phyloP scores from a whole-genome alignment of 2,113 vertebrate species.

The Stigmatopora nigra region DNA sequence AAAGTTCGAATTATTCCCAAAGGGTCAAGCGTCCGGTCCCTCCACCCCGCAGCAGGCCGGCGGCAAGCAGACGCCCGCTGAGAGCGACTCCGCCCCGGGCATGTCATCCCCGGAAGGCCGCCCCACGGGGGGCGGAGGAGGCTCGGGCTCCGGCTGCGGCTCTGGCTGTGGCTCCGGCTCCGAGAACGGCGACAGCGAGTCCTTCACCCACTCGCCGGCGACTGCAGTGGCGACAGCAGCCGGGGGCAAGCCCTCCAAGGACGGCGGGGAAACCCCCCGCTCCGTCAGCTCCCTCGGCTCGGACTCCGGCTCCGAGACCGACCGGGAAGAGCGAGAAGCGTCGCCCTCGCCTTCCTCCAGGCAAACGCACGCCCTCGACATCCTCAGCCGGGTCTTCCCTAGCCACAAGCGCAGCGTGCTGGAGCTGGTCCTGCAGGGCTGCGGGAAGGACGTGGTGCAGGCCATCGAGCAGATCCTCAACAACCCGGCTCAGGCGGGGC shows the following conservation, averaged over 20 bases:
- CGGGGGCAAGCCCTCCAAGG: conserved; percentile 71
- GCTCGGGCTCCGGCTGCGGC: conserved; percentile 74
- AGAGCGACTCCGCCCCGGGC: conserved; percentile 82
- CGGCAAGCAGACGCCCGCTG: conserved; percentile 79
- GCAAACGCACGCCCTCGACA: conserved; percentile 96
- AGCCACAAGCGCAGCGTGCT: conserved; percentile 92
- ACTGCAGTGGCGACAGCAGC: conserved; percentile 31
- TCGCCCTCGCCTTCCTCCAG: conserved; percentile 69
- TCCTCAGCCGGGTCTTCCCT: conserved; percentile 93
- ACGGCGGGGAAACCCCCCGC: conserved; percentile 80
- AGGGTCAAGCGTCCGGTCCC: conserved; percentile 78
- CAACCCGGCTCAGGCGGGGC: conserved; percentile 71
- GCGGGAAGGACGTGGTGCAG: conserved; percentile 96
- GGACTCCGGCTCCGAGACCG: conserved; percentile 90
- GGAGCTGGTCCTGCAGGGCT: conserved; percentile 95
- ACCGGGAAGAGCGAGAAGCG: conserved; percentile 87
- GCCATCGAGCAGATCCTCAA: conserved; percentile 99
- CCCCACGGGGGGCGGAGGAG: conserved; percentile 59
- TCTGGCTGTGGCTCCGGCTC: conserved; percentile 71
- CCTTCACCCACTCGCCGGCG: conserved; percentile 82
- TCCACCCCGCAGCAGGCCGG: conserved; percentile 73
- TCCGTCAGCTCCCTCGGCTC: conserved; percentile 89
- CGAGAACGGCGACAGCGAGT: conserved; percentile 89
- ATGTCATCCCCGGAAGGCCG: conserved; percentile 88
- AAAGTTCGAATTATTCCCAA: conserved; percentile 92